Conservation (phyloP, 2,113 vertebrate genomes). For the Potamarius usumacintae region DNA sequence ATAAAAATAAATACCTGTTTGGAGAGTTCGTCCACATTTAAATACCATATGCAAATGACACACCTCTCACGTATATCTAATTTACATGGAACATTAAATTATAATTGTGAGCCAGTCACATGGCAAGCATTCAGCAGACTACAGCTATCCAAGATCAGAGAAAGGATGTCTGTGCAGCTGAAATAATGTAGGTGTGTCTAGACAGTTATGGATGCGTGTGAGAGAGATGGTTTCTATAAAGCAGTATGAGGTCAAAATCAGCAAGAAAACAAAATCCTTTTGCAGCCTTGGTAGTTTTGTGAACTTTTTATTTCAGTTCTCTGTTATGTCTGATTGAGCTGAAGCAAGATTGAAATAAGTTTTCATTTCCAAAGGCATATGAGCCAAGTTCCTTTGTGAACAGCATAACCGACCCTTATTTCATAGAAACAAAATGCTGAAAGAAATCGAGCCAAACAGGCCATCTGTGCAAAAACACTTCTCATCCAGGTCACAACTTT, state of each 20-base stretch:
- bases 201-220: neutral
- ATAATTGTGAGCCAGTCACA: neutral
- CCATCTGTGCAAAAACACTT: neutral
- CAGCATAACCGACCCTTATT: neutral
- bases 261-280: neutral
- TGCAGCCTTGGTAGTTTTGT: neutral
- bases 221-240: neutral
- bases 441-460: neutral
- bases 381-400: neutral
- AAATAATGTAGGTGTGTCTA: neutral
- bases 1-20: neutral
- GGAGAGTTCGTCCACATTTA: neutral
- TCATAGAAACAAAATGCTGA: neutral
- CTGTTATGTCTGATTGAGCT: neutral
- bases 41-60: neutral
- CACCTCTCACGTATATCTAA: neutral
- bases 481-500: neutral
- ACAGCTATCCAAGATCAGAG: neutral
- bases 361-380: neutral
- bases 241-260: neutral
- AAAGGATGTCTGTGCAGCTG: neutral
- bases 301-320: neutral
- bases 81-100: neutral
- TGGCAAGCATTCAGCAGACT: neutral
- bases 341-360: neutral